A percentile compares a stretch with the other conserved stretches of the same genome.
Conservation (phyloP, 2,797 vertebrate species). For the Martes flavigula region DNA sequence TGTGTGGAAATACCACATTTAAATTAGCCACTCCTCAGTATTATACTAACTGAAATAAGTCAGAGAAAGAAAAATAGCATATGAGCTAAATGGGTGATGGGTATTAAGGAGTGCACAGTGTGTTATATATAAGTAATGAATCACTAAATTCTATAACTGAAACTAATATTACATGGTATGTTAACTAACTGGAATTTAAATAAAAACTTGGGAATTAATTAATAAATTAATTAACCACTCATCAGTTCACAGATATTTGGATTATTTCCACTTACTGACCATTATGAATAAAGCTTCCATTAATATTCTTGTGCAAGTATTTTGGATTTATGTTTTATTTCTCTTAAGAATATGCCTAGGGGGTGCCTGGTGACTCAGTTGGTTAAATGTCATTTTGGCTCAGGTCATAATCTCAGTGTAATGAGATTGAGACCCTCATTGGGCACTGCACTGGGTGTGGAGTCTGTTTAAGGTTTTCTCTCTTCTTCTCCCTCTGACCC, state of each 20-base stretch:
- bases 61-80: not conserved
- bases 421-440: not conserved
- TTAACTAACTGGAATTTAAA: not conserved
- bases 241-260: not conserved
- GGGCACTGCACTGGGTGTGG: not conserved
- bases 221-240: not conserved
- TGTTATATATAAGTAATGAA: not conserved
- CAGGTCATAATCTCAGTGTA: not conserved
- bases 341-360: not conserved
- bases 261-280: not conserved
- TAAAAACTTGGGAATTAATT: not conserved
- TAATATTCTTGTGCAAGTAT: not conserved
- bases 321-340: slow-evolving; percentile 21
- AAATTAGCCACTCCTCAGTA: not conserved
- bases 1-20: not conserved
- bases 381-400: not conserved
- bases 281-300: not conserved
- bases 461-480: not conserved
- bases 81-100: not conserved
- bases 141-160: not conserved
- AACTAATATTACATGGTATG: not conserved
- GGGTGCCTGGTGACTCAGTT: not conserved
- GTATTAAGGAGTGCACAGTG: not conserved
- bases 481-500: not conserved
- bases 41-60: not conserved